These are phyloP conservation scores for Clistopyga incitator DNA, from an alignment of 2,888 invertebrate species.

Conservation along the genomic window DNA sequence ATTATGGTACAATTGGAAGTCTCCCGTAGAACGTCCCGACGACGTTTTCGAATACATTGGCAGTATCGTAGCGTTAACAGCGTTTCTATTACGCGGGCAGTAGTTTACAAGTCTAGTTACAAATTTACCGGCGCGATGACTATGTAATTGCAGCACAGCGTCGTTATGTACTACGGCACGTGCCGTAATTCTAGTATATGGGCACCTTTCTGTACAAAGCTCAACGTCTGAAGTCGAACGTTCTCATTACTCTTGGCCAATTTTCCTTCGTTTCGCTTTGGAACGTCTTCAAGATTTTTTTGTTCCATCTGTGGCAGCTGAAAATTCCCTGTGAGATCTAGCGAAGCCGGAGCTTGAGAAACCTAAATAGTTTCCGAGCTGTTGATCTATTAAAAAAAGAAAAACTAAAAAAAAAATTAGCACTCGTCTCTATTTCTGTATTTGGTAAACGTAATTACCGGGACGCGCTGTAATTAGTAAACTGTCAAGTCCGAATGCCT, in stretches of 20 bases:
- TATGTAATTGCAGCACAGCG: too few species aligned
- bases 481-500: slow-evolving; percentile 32
- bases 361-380: not conserved
- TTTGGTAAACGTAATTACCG: slow-evolving; percentile 45
- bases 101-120: not conserved
- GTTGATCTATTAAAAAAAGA: not conserved
- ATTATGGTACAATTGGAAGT: slow-evolving; percentile 26
- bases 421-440: slow-evolving; percentile 39
- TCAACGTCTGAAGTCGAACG: not conserved
- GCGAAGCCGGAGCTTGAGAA: slow-evolving; percentile 1
- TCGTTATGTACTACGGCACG: too few species aligned
- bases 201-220: not conserved
- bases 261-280: not conserved
- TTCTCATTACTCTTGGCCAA: not conserved
- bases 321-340: not conserved
- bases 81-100: not conserved
- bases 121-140: too few species aligned
- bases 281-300: not conserved
- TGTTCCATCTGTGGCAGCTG: not conserved
- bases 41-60: slow-evolving; percentile 8
- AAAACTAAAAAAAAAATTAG: slow-evolving; percentile 20
- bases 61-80: not conserved
- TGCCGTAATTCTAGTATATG: too few species aligned
- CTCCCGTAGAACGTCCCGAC: slow-evolving; percentile 3
- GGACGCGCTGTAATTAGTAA: slow-evolving; percentile 35